Percentiles rank a stretch among this genome's conserved stretches.
phyloP scores from a whole-genome alignment of 2,888 invertebrate genomes.

The Agapetus fuscipes region DNA sequence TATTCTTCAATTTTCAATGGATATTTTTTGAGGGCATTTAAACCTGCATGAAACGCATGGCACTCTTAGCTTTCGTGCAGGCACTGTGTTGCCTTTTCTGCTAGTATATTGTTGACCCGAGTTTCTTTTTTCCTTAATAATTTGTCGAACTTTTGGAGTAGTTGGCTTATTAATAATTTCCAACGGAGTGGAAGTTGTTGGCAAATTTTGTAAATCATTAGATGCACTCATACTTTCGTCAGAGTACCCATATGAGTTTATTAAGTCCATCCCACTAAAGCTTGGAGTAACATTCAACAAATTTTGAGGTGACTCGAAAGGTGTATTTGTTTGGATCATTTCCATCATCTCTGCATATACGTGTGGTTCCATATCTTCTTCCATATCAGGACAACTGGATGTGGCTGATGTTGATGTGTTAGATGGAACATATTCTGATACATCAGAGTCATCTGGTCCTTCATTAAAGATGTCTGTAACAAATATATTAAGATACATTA shows the following conservation, averaged over 20 bases:
- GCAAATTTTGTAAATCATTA: not conserved
- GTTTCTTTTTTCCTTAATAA: not conserved
- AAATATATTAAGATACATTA: too few relatives aligned
- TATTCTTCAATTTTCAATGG: slow-evolving; percentile 1
- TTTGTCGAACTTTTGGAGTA: not conserved
- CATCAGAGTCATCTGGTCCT: not conserved
- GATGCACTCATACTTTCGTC: slow-evolving; percentile 1
- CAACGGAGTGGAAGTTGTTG: slow-evolving; percentile 3
- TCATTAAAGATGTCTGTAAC: too few relatives aligned
- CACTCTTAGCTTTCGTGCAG: slow-evolving; percentile 1
- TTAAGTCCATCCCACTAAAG: slow-evolving; percentile 1
- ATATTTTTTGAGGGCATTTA: slow-evolving; percentile 3
- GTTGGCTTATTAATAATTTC: not conserved
- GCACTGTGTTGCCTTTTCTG: slow-evolving; percentile 1
- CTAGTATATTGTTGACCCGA: slow-evolving; percentile 1
- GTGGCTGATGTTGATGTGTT: too few relatives aligned
- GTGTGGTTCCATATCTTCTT: too few relatives aligned
- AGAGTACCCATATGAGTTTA: slow-evolving; percentile 1
- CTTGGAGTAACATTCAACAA: too few relatives aligned
- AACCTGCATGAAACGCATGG: slow-evolving; percentile 1
- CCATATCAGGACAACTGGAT: too few relatives aligned
- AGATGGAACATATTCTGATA: too few relatives aligned
- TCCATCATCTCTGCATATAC: too few relatives aligned
- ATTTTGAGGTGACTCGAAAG: too few relatives aligned
- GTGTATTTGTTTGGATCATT: too few relatives aligned